Evolutionary conservation across 2,113 vertebrate genomes (phyloP), one percentile per base, ranked within the genome.

Genomic region (Oceanites oceanicus): DNA sequence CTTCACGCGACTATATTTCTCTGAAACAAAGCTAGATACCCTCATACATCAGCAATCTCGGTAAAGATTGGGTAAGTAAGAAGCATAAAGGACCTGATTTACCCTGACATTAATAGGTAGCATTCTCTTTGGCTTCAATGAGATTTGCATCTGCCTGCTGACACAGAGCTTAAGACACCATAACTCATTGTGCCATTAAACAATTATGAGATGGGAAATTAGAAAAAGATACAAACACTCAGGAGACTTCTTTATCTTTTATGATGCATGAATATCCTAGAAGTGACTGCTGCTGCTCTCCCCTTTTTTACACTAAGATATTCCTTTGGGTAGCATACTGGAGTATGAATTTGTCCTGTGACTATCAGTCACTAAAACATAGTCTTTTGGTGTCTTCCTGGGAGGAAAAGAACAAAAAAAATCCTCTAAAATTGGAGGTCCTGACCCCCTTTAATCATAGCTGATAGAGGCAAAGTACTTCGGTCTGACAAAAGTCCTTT

Each of bases 381-480:
- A n/a, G 34, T 52, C 26, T 67, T 86, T 67, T 71, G 70, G 18
- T 36, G 45, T 45, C 44, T 82, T 91, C 22, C 49, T 84, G 32
- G 13, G 40, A 89, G 68, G 27, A 40, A 42, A 47, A 71, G n/a
- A 65, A 71, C 25, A 22, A 68, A 52, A 36, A 66, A 63, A 30
- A 9, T 12, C 19, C 8, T 86, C 53, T 58, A 66, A 91, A 92
- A 93, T 91, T 95, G 75, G 71, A 94, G 80, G 45, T 73, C 38
- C 56, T 96, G 82, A 93, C 63, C 49, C 63, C 15, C 73, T 95
- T 90, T 92, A 81, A 94, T 97, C 67, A 89, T 55, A 82, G 89
- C 71, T 97, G 96, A 87, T 95, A 90, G 93, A 94, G 53, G 84
- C 68, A 87, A 96, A 96, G 62, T 72, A 71, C 84, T 88, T 81